Conservation (phyloP, 1,140 invertebrate genomes). For the Caenorhabditis tropicalis region DNA sequence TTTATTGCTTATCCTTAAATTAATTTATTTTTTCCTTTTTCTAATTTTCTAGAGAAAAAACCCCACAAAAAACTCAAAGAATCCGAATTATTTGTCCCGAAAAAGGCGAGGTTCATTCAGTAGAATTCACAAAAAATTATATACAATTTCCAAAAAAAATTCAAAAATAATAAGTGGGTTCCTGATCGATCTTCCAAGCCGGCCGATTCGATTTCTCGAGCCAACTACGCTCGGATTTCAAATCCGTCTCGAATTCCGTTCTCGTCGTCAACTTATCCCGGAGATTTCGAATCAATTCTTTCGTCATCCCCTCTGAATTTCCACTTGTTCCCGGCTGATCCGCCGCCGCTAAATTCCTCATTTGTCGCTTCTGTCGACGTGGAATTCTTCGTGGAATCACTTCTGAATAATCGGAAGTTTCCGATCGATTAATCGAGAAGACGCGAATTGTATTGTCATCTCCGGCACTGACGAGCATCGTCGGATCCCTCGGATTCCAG, state of each 20-base stretch:
- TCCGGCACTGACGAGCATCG: not conserved
- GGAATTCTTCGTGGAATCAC: not conserved
- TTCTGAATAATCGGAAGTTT: conserved; percentile 5
- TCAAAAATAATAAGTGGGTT: not conserved
- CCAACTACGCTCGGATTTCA: not conserved
- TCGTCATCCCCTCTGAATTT: not conserved
- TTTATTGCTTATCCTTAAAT: too few species aligned
- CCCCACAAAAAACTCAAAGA: too few species aligned
- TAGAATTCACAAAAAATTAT: too few species aligned
- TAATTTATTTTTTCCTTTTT: too few species aligned
- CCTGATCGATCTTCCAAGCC: not conserved
- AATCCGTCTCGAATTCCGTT: not conserved
- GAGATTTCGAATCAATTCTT: not conserved
- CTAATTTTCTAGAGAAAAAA: too few species aligned
- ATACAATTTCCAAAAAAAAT: too few species aligned
- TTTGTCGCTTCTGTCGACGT: not conserved
- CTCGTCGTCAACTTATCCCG: not conserved
- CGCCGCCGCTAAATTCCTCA: not conserved
- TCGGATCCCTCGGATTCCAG: not conserved
- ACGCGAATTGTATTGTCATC: not conserved
- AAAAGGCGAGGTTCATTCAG: too few species aligned
- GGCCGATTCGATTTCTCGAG: not conserved
- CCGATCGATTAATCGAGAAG: not conserved
- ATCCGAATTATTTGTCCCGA: too few species aligned
- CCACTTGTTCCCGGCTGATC: not conserved